Conservation (phyloP, 2,113 vertebrate species). For the rabbit (Oryctolagus cuniculus) region mOryCun1.1 NC_091444.1:63545501-63546000, state of each 20-base stretch:
- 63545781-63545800: neutral
- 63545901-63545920: neutral
- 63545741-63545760: neutral
- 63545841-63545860: neutral
- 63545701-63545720: neutral
- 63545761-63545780: neutral
- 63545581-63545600: neutral
- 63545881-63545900: too few relatives aligned
- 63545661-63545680: neutral
- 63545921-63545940: accelerated
- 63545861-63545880: neutral
- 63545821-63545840: too few relatives aligned
- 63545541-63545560: accelerated
- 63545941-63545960: neutral
- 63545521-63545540: neutral
- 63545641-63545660: neutral
- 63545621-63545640: neutral
- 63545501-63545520: neutral
- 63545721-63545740: neutral
- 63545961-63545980: neutral
- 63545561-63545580: neutral
- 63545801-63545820: neutral
- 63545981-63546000: neutral
- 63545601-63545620: neutral
- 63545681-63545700: neutral